Evolutionary conservation across 2,888 invertebrate genomes (phyloP).

Genomic region (Lithosia quadra): DNA sequence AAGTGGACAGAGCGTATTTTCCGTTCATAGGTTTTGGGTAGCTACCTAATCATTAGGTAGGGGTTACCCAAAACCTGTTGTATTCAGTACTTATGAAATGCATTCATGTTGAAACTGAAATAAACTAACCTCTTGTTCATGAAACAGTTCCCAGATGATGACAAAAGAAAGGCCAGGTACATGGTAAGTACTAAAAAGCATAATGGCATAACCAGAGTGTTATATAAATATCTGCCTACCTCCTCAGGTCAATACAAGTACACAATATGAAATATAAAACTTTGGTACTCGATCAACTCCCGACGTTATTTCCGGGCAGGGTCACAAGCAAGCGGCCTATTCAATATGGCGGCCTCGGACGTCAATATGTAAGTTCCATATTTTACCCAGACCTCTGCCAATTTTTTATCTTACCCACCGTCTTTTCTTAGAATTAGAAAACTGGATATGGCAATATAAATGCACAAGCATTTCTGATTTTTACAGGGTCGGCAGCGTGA

Average conservation of each 20-base stretch:
- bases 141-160: no score
- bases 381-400: conserved; percentile 75
- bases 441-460: conserved; percentile 40
- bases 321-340: conserved; percentile 53
- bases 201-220: neutral
- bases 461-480: no score
- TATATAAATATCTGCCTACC: neutral
- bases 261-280: neutral
- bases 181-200: no score
- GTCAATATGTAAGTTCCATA: conserved; percentile 85
- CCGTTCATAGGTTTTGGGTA: no score
- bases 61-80: no score
- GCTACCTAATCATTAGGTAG: no score
- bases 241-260: neutral
- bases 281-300: conserved; percentile 6
- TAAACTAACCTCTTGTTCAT: no score
- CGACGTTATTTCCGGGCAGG: conserved; percentile 28
- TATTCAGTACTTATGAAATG: no score
- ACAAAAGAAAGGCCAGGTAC: no score
- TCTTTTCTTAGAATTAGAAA: conserved; percentile 35
- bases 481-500: no score
- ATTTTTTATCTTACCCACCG: conserved; percentile 70
- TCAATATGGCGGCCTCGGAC: conserved; percentile 75
- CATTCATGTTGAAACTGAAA: no score
- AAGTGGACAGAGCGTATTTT: no score